Base-by-base conservation (phyloP, 2,797 vertebrate species). In the Pangasius djambal region DNA sequence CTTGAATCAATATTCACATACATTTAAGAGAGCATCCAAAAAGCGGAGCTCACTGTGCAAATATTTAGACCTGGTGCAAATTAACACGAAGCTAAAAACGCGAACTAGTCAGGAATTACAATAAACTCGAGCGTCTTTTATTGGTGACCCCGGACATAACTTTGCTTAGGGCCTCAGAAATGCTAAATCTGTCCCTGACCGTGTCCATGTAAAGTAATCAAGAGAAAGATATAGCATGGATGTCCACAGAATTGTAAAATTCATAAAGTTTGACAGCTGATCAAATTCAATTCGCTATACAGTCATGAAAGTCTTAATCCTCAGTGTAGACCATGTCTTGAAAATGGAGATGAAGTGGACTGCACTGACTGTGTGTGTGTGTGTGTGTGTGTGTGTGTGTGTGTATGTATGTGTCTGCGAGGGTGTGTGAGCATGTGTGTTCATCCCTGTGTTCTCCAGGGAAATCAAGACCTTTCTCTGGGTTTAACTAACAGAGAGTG, bases 381-480 rank as follows among this genome's bases (percentile, higher is more conserved):
- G 83, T 87, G 89, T 89, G 65, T 81, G 59, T n/a, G n/a, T n/a
- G n/a, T n/a, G n/a, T n/a, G n/a, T n/a, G n/a, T n/a, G n/a, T n/a
- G n/a, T n/a, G n/a, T n/a, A n/a, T n/a, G n/a, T n/a, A n/a, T 67
- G 50, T n/a, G 55, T 20, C 74, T 40, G 78, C 34, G 78, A 40
- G 34, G 78, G 9, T 83, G 83, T 86, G 88, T 88, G 57, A 25
- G 50, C 22, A 57, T 50, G 83, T 63, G 78, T 40, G 65, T 69
- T 69, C 13, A 22, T 91, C 25, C 88, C 67, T 78, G 85, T 90
- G 25, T 50, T 92, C 94, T 93, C 94, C 31, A 16, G 94, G 94
- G 95, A 95, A 96, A 96, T 95, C 94, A 95, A 92, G 92, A 86
- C 84, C 89, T 91, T 88, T 91, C 90, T 91, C 87, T n/a, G 87